Base-by-base conservation (phyloP, 2,113 vertebrate genomes). In the Pelmatolapia mariae region DNA sequence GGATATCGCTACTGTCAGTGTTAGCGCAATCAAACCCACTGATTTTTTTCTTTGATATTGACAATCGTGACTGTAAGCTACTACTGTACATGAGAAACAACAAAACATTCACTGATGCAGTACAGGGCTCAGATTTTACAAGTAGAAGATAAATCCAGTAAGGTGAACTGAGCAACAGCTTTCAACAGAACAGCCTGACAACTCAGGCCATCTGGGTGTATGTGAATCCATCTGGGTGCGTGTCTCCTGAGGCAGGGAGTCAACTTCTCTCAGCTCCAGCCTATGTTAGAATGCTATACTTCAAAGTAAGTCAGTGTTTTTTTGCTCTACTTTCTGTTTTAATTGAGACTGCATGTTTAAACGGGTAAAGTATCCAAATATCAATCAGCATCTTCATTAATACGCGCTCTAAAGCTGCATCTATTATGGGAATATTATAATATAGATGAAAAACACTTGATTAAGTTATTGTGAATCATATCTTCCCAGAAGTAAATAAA, bases 211-310 rank as follows among this genome's bases (percentile, higher is more conserved):
- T 94, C 92, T 94, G 89, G 89, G 89, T 90, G 82, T 86, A 68
- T 89, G 89, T 81, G 86, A 80, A 84, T 92, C 87, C 86, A 93
- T 91, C 92, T 94, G 91, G 91, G 91, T 89, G 90, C 85, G 86
- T 56, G 86, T 91, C 83, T 92, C 92, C 84, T 90, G 79, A 91
- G 86, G 87, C 82, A 92, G 52, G 36, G 54, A 90, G 63, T 90
- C 80, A 89, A 91, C 87, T 82, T 88, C 89, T 86, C 52, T 87
- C 86, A 85, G 83, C 76, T 88, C 87, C 31, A 82, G 43, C 79
- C 68, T 47, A 89, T 78, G 80, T 63, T 85, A 82, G 79, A 36
- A 84, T 83, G 43, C 45, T 68, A 18, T 66, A 83, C 43, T 90
- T 57, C 47, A 84, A 89, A 87, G 73, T 29, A 79, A 71, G 47